These are phyloP conservation scores for Eptesicus fuscus DNA, from an alignment of 2,113 vertebrate genomes.

Conservation along the genomic window DNA sequence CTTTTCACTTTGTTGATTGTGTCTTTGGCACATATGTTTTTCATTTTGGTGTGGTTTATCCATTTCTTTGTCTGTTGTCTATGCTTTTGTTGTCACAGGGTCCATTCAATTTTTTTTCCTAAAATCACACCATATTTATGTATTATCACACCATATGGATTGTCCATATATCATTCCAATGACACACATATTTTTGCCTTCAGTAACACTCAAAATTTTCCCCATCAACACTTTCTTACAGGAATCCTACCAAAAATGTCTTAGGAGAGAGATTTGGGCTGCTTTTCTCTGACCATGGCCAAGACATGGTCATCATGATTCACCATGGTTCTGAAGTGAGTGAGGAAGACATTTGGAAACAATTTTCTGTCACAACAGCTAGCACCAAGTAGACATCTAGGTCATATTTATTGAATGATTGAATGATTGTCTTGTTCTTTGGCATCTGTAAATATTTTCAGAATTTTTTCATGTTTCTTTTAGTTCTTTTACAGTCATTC, in stretches of 20 bases:
- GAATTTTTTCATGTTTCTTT: constrained; percentile 10
- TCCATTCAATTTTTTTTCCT: not conserved
- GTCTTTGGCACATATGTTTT: not conserved
- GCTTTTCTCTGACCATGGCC: not conserved
- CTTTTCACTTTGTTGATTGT: not conserved
- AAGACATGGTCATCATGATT: not conserved
- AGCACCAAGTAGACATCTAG: not conserved
- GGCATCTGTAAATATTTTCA: constrained; percentile 30
- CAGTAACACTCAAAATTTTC: not conserved
- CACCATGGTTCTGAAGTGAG: not conserved
- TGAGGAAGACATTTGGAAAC: constrained; percentile 31
- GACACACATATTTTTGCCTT: not conserved
- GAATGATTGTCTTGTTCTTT: not conserved
- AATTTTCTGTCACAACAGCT: not conserved
- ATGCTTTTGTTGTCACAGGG: not conserved
- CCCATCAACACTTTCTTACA: not conserved
- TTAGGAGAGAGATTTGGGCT: not conserved
- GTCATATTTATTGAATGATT: not conserved
- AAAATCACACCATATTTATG: not conserved
- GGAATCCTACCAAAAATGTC: constrained; percentile 24
- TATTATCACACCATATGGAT: not conserved
- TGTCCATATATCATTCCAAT: not conserved
- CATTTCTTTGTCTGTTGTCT: not conserved
- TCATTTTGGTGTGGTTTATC: not conserved
- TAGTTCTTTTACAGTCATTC: not conserved